Percentiles rank a stretch among this genome's conserved stretches.
Evolutionary conservation across 2,888 invertebrate species (phyloP).

Genomic region (Parochlus steinenii): DNA sequence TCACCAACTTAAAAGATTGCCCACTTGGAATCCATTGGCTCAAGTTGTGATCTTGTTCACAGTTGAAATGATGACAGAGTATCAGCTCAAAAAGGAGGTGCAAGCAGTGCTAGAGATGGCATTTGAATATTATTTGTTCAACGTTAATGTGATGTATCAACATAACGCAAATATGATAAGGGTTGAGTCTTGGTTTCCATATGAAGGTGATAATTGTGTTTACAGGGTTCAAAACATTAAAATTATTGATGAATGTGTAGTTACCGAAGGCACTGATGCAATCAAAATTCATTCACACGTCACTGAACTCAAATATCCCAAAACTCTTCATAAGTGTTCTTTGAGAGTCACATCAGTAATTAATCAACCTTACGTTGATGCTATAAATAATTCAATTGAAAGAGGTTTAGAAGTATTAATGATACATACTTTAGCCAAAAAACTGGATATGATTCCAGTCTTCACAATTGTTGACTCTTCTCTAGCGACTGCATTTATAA

Average conservation of each 20-base stretch:
- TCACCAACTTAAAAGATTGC: constrained; percentile 20
- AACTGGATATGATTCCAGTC: constrained; percentile 21
- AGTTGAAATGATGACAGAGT: constrained; percentile 20
- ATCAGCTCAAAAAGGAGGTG: constrained; percentile 23
- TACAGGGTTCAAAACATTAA: constrained; percentile 15
- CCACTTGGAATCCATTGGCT: constrained; percentile 28
- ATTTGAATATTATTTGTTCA: too few relatives aligned
- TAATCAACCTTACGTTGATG: too few relatives aligned
- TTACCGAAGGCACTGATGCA: constrained; percentile 5
- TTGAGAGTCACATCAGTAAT: too few relatives aligned
- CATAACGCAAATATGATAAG: too few relatives aligned
- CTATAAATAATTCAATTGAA: too few relatives aligned
- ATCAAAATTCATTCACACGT: too few relatives aligned
- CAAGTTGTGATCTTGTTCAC: constrained; percentile 24
- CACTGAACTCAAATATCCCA: too few relatives aligned
- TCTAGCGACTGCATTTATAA: constrained; percentile 3
- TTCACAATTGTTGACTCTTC: constrained; percentile 9
- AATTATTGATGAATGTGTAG: constrained; percentile 22
- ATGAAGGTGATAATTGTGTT: constrained; percentile 26
- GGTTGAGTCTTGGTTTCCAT: too few relatives aligned
- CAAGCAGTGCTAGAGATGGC: constrained; percentile 23
- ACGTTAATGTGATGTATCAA: constrained; percentile 25
- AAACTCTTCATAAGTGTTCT: too few relatives aligned
- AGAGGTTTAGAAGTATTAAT: constrained; percentile 27
- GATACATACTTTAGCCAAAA: constrained; percentile 23